Evolutionary conservation across 2,113 vertebrate genomes (phyloP).

Genomic region (Solea solea): DNA sequence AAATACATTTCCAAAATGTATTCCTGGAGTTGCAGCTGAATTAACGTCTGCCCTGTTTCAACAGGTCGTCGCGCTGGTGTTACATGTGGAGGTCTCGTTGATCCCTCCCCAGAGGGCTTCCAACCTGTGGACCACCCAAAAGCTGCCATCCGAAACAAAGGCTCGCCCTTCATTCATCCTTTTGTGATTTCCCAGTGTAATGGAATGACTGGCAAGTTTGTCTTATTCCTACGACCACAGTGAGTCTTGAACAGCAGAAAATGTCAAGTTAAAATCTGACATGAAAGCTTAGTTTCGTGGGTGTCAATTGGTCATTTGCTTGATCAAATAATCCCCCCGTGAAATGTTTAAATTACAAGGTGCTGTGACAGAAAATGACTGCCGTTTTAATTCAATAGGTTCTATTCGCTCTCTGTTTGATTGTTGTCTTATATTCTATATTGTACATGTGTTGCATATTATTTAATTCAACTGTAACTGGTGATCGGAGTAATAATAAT

Average conservation of each 20-base stretch:
- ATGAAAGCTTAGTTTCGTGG: constrained; percentile 23
- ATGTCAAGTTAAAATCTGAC: constrained; percentile 31
- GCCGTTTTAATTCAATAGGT: too few relatives aligned
- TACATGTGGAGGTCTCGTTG: constrained; percentile 66
- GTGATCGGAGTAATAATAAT: too few relatives aligned
- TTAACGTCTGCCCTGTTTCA: constrained; percentile 58
- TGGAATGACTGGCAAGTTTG: constrained; percentile 66
- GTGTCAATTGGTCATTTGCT: not conserved
- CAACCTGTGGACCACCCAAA: constrained; percentile 77
- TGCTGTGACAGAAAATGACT: too few relatives aligned
- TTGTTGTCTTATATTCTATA: too few relatives aligned
- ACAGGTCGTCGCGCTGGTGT: constrained; percentile 58
- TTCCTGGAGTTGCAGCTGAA: constrained; percentile 42
- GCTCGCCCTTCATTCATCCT: constrained; percentile 68
- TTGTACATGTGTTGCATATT: too few relatives aligned
- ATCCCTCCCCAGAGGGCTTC: constrained; percentile 77
- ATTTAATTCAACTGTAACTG: too few relatives aligned
- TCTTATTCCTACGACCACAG: constrained; percentile 50
- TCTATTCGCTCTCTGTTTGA: too few relatives aligned
- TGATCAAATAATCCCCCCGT: not conserved
- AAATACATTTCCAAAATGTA: constrained; percentile 38
- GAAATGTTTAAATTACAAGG: too few relatives aligned
- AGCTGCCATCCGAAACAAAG: constrained; percentile 67
- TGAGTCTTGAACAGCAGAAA: constrained; percentile 20
- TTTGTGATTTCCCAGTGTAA: constrained; percentile 70